These are phyloP conservation scores for Folsomia manolachei DNA, from an alignment of 2,888 invertebrate genomes.

Conservation along the genomic window DNA sequence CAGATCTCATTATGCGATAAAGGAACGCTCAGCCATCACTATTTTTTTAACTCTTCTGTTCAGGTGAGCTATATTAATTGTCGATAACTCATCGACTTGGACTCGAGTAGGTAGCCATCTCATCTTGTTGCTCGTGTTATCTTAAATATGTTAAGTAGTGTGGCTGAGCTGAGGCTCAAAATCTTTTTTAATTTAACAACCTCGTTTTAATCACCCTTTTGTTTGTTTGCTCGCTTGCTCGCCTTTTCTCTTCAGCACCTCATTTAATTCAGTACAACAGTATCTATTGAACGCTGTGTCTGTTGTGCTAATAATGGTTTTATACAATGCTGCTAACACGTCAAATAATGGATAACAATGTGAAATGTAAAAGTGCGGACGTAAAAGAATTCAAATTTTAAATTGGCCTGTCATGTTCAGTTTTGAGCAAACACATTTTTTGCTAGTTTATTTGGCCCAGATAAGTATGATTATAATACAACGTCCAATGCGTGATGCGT, in stretches of 20 bases:
- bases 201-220: conserved; percentile 13
- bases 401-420: conserved; percentile 6
- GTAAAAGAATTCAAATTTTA: not conserved
- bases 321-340: not conserved
- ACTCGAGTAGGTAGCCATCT: conserved; percentile 3
- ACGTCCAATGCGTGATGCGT: no score
- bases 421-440: conserved; percentile 1
- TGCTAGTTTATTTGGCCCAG: not conserved
- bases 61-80: conserved; percentile 5
- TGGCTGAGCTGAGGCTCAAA: no score
- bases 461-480: no score
- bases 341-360: not conserved
- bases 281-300: not conserved
- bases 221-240: not conserved
- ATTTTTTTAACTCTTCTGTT: conserved; percentile 16
- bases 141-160: no score
- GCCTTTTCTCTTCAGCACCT: no score
- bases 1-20: conserved; percentile 17
- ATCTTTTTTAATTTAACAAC: conserved; percentile 16
- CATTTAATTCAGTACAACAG: no score
- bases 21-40: conserved; percentile 12
- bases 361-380: not conserved
- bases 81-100: conserved; percentile 11
- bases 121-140: not conserved
- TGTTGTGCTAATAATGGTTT: conserved; percentile 1